Evolutionary conservation across 2,797 vertebrate species (phyloP).

Genomic region (Tadarida brasiliensis): DNA sequence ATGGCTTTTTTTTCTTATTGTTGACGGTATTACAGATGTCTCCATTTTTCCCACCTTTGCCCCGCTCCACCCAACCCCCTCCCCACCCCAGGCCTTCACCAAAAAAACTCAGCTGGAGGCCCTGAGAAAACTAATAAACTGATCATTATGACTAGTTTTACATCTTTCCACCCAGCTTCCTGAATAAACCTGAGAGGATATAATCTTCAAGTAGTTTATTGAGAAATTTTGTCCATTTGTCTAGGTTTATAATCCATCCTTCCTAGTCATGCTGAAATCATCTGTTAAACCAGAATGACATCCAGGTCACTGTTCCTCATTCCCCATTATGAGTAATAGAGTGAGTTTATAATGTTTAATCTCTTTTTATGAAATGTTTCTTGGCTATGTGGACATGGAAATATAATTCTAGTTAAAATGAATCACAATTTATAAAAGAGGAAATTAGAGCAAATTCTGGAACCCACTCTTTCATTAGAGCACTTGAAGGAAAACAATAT

Average conservation of each 20-base stretch:
- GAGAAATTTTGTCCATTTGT: background rate
- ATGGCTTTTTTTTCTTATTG: background rate
- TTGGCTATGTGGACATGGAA: background rate
- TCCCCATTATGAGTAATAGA: background rate
- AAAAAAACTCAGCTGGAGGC: background rate
- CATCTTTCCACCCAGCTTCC: background rate
- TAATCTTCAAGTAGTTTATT: background rate
- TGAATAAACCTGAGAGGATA: constrained; percentile 28
- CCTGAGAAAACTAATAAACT: background rate
- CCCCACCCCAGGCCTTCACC: too few relatives aligned
- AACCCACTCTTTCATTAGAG: background rate
- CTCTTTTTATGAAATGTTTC: background rate
- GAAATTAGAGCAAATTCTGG: background rate
- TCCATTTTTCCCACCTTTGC: too few relatives aligned
- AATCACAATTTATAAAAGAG: constrained; percentile 19
- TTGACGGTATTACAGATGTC: too few relatives aligned
- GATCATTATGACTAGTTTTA: constrained; percentile 4
- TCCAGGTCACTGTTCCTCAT: background rate
- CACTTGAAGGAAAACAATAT: background rate
- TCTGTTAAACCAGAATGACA: background rate
- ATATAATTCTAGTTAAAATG: background rate
- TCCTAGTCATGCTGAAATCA: background rate
- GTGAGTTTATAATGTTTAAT: background rate
- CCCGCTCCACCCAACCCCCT: too few relatives aligned
- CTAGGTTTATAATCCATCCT: background rate